phyloP scores from a whole-genome alignment of 2,113 vertebrate species.

The Tylochromis polylepis region DNA sequence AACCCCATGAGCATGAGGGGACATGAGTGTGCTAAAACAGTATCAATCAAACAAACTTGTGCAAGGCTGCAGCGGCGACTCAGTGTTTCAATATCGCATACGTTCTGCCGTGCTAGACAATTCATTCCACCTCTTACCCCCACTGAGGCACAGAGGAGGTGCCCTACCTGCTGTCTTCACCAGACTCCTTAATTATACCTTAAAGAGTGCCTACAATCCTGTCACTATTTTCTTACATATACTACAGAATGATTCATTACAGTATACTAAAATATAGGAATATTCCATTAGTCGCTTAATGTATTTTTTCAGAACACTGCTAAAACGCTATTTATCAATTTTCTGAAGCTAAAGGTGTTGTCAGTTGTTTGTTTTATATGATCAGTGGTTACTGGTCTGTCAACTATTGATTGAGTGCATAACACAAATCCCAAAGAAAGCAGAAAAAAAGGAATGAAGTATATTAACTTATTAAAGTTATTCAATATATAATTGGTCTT shows the following conservation, averaged over 20 bases:
- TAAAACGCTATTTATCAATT: not conserved
- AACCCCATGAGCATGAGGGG: constrained; percentile 54
- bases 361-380: not conserved
- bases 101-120: constrained; percentile 37
- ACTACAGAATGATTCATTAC: not conserved
- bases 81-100: constrained; percentile 72
- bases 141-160: not conserved
- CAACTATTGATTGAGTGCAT: not conserved
- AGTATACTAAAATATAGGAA: not conserved
- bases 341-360: not conserved
- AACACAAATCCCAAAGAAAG: not conserved
- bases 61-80: constrained; percentile 26
- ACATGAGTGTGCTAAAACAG: constrained; percentile 71
- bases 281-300: not conserved
- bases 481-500: not conserved
- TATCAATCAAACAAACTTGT: constrained; percentile 72
- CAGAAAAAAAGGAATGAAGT: not conserved
- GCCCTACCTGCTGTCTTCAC: constrained; percentile 2
- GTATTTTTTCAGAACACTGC: not conserved
- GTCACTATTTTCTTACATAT: not conserved
- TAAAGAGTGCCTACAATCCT: not conserved
- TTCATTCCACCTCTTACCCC: constrained; percentile 22
- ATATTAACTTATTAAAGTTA: not conserved
- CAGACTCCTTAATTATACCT: constrained; percentile 6
- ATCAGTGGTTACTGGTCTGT: not conserved